Evolutionary conservation across 2,113 vertebrate genomes (phyloP).

Genomic region (Zosterops lateralis): DNA sequence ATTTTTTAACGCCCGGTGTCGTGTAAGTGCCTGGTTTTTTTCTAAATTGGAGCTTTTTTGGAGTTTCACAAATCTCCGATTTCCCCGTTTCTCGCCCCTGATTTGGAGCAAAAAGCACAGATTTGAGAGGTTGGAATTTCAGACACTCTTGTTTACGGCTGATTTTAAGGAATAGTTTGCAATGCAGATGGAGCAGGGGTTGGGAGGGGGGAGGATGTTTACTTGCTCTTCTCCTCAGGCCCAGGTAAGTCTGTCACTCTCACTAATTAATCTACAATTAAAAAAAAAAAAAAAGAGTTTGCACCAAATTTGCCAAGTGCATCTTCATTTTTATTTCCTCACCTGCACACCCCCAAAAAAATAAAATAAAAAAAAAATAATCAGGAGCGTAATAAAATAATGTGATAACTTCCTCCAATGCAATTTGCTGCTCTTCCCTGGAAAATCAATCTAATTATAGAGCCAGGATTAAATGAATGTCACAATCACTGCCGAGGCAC

Average conservation of each 20-base stretch:
- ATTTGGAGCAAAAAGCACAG: not conserved
- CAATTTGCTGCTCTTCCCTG: conserved; percentile 39
- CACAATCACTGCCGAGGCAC: not conserved
- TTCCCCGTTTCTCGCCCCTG: not conserved
- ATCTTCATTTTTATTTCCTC: not conserved
- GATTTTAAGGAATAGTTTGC: conserved; percentile 30
- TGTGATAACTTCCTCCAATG: conserved; percentile 35
- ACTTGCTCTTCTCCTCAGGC: conserved; percentile 8
- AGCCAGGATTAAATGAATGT: conserved; percentile 35
- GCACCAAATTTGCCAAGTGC: not conserved
- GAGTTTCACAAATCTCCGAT: not conserved
- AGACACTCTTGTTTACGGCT: not conserved
- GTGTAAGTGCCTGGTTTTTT: not conserved
- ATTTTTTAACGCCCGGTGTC: not conserved
- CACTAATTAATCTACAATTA: conserved; percentile 51
- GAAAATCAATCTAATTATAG: conserved; percentile 63
- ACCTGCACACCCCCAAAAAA: not conserved
- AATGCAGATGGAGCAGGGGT: not conserved
- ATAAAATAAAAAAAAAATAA: not conserved
- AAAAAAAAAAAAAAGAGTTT: not conserved
- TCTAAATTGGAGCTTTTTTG: not conserved
- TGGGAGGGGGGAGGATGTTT: conserved; percentile 22
- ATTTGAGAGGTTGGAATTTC: not conserved
- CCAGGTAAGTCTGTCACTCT: conserved; percentile 24
- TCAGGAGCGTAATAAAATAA: conserved; percentile 35